Percentiles rank a stretch among this genome's conserved stretches.
phyloP scores from a whole-genome alignment of 2,888 invertebrate genomes.

The Himalopsyche anomala region DNA sequence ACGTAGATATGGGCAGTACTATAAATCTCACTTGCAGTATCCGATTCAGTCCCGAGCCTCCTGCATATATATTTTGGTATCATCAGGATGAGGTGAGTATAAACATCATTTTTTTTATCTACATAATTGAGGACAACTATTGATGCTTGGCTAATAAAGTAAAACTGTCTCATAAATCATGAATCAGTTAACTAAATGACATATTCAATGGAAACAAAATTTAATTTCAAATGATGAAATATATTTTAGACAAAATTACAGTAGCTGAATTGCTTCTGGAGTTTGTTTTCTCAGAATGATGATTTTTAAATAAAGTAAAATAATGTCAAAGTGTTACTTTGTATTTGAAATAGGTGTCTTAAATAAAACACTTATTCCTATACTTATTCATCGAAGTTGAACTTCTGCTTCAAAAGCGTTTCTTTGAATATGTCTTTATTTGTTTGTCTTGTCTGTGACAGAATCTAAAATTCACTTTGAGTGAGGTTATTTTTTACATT shows the following conservation, averaged over 20 bases:
- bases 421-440: background rate
- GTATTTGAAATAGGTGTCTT: background rate
- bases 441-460: background rate
- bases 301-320: background rate
- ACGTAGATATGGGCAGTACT: conserved; percentile 91
- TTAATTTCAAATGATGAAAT: no score
- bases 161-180: no score
- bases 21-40: conserved; percentile 92
- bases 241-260: no score
- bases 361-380: background rate
- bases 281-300: no score
- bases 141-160: no score
- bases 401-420: background rate
- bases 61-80: conserved; percentile 96
- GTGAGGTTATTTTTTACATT: background rate
- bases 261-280: no score
- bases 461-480: background rate
- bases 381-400: background rate
- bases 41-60: conserved; percentile 91
- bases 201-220: no score
- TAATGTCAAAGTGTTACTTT: background rate
- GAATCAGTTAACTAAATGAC: no score
- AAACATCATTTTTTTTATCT: no score
- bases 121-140: no score
- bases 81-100: conserved; percentile 89